phyloP scores from a whole-genome alignment of 2,888 invertebrate genomes.

The Gisinianus flammeolus region DNA sequence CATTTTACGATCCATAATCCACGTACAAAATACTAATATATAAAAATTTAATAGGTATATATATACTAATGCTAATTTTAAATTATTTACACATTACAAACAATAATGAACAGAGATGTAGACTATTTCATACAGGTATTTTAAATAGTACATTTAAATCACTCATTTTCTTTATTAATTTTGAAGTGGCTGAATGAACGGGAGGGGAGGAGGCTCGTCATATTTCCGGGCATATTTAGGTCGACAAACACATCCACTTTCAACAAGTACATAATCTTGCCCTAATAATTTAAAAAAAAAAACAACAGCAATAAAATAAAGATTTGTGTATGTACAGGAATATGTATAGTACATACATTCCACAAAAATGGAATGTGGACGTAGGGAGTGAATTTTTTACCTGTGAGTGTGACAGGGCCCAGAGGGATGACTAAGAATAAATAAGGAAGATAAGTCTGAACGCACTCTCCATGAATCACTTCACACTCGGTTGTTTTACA shows the following conservation, averaged over 20 bases:
- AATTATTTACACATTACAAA: background rate
- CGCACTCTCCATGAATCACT: conserved; percentile 85
- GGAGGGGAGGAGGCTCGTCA: conserved; percentile 55
- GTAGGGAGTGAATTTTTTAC: conserved; percentile 29
- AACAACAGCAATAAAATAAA: conserved; percentile 2
- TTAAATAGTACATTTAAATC: background rate
- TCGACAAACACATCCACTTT: conserved; percentile 90
- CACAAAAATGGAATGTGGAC: background rate
- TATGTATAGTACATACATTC: background rate
- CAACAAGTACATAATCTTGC: conserved; percentile 92
- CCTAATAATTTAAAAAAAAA: conserved; percentile 60
- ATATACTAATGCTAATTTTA: background rate
- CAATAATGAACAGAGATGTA: background rate
- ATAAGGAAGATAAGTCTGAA: conserved; percentile 90
- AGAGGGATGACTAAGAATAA: conserved; percentile 87
- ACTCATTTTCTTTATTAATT: no score
- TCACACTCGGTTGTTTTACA: conserved; percentile 90
- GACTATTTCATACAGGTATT: background rate
- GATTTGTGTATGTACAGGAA: background rate
- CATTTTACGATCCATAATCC: no score
- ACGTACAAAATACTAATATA: background rate
- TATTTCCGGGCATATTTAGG: conserved; percentile 65
- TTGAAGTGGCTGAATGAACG: conserved; percentile 51
- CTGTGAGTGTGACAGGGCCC: conserved; percentile 87
- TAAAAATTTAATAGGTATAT: background rate